Evolutionary conservation across 1,140 invertebrate species (phyloP), one percentile per base, ranked within the genome.

Genomic region (Brachionus koreanus): DNA sequence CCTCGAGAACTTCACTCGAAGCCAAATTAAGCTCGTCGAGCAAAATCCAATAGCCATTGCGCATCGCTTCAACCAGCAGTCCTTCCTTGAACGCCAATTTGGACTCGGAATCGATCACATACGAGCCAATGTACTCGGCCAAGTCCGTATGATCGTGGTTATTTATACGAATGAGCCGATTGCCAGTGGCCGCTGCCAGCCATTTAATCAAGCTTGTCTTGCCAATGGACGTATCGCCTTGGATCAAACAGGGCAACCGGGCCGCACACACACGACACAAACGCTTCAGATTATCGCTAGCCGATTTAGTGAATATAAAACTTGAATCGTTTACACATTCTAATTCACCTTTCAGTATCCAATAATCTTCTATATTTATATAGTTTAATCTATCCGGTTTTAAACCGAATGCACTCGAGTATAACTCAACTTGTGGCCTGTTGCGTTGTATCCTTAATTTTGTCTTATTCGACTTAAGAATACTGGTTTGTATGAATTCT

Each of bases 61-160:
- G 90, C 95, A 99, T 98, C 0, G 98, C 97, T 87, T 98, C 93
- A 0, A 98, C 95, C 16, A 99, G 87, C 42, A 97, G 91, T 83
- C 92, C 96, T 91, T 99, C 96, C 87, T 93, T 93, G 86, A 99
- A 99, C 1, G 95, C 92, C 2, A 99, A 89, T 0, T 97, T 97
- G 10, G 67, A 89, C 91, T 0, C 91, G 88, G 89, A 97, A 93
- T 0, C 94, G 93, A 0, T 93, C 92, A 87, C 99, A 99, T 7
- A 93, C 93, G 43, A 63, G 13, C 90, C 90, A 43, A 98, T 92
- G 85, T 98, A 98, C 86, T 98, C 97, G 89, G 98, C 96, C 3
- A 99, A 87, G 88, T 99, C 98, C 0, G 97, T 99, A 86, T 99
- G 97, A 87, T 99, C 97, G 85, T 99, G 98, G 88, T 99, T 99